Evolutionary conservation across 1,140 invertebrate species (phyloP), one percentile per base, ranked within the genome.

Genomic region (Stegodyphus mimosarum): DNA sequence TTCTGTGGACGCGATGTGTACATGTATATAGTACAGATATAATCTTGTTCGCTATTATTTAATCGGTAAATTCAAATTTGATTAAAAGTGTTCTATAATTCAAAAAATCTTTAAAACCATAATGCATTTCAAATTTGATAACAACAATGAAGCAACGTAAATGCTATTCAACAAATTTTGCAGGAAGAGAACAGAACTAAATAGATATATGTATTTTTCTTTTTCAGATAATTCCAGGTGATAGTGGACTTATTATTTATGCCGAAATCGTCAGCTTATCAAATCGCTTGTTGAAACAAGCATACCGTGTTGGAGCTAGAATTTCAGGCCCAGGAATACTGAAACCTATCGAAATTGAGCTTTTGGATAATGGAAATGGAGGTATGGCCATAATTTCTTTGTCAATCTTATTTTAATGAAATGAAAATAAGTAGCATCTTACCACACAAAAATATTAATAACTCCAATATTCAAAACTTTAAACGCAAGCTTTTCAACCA

Each of bases 291-390:
- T 1, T n/a, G n/a, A 49, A 53, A 51, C 7, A 75, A 64, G n/a
- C 13, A 55, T 48, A 17, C 13, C 17, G 64, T 69, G 18, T 66
- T 7, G 15, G 9, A n/a, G 81, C 81, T 5, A 11, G 50, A 15
- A 76, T 84, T 53, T 75, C 81, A 13, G 73, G 81, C 17, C 64
- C 81, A 5, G 73, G 60, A 63, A 6, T 70, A 11, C 13, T 9
- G 2, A 49, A 52, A 49, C 67, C 74, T 6, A 18, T 53, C 10
- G 2, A 6, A 7, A 33, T 86, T 13, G 74, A 77, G 9, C 49
- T 86, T 7, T 9, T n/a, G n/a, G 83, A 86, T 13, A 86, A 86
- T 33, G 83, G 83, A 72, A 86, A 86, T 64, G 83, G 83, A 63
- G 83, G 83, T 86, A 53, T 63, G 6, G 9, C 15, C 55, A 33